Base-by-base conservation (phyloP, 2,797 vertebrate species). In the Dromococcyx pavoninus region DNA sequence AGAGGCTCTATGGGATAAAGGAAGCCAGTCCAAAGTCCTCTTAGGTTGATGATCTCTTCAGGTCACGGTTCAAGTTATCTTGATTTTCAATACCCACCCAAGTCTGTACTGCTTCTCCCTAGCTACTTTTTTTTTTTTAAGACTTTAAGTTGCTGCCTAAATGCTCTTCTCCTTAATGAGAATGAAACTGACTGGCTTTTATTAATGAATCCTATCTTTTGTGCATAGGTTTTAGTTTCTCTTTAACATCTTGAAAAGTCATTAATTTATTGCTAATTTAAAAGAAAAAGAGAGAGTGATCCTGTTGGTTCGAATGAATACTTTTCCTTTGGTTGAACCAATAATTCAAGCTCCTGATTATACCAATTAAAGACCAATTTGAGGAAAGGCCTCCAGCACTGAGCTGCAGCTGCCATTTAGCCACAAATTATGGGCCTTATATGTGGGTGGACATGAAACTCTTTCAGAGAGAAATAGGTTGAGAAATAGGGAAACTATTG, bases 361-460 rank as follows among this genome's bases (percentile, higher is more conserved):
- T 87, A 93, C 79, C 88, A 95, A 95, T 95, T 97, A 97, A 96
- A 97, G 94, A 95, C 75, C 96, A 97, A 82, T 96, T 96, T 96
- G 50, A 97, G 91, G 92, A 93, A 89, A 96, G 90, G 98, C 98
- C 98, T 96, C 94, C 98, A 98, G 98, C 98, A 86, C 96, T 97
- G 97, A 98, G 97, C 98, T 98, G 97, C 98, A 98, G 98, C 98
- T 98, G 98, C 98, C 98, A 98, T 98, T 98, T 98, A 98, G 97
- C 97, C 98, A 98, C 98, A 98, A 99, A 99, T 98, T 98, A 98
- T 98, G 97, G 97, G 97, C 97, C 98, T 98, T 98, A 98, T 98
- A 98, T 98, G 98, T 98, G 97, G 98, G 98, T 98, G 98, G 98
- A 98, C 97, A 97, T 97, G 96, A 96, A 97, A 97, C 97, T 98